Percentiles rank a stretch among this genome's conserved stretches.
Conservation (phyloP, 2,113 vertebrate genomes). For the Thalassoma bifasciatum region DNA sequence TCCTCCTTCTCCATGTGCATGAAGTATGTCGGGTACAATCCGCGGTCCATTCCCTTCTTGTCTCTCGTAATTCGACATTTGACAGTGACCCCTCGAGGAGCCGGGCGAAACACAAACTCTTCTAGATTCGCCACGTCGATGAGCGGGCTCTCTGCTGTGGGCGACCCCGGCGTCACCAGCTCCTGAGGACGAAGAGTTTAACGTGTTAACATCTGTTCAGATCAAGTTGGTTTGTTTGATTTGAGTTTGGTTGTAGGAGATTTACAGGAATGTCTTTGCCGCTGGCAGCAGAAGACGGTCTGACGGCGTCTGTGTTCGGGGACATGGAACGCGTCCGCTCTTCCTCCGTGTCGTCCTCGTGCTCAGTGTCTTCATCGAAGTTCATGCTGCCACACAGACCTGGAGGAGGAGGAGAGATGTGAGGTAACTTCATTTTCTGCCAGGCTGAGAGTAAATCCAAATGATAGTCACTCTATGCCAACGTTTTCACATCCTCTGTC, state of each 20-base stretch:
- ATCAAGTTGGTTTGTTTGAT: background rate
- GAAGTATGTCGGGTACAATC: slow-evolving; percentile 95
- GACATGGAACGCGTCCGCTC: slow-evolving; percentile 79
- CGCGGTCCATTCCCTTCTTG: slow-evolving; percentile 96
- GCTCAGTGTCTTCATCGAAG: slow-evolving; percentile 91
- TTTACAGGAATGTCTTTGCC: slow-evolving; percentile 87
- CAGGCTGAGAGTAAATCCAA: background rate
- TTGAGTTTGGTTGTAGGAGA: background rate
- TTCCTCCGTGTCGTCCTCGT: slow-evolving; percentile 77
- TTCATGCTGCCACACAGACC: slow-evolving; percentile 93
- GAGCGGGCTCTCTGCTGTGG: slow-evolving; percentile 77
- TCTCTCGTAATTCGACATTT: slow-evolving; percentile 94
- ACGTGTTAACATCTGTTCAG: background rate
- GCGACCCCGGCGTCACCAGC: slow-evolving; percentile 78
- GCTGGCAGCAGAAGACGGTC: slow-evolving; percentile 86
- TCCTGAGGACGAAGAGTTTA: slow-evolving; percentile 76
- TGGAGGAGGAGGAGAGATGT: slow-evolving; percentile 50
- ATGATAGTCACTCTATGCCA: slow-evolving; percentile 4
- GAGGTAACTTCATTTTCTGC: background rate
- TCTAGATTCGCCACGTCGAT: slow-evolving; percentile 90
- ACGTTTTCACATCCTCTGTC: slow-evolving; percentile 23
- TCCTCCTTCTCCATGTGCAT: slow-evolving; percentile 97
- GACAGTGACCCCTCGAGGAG: slow-evolving; percentile 88
- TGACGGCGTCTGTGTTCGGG: slow-evolving; percentile 77
- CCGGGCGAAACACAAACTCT: slow-evolving; percentile 90